These are phyloP conservation scores for Heterodera filipjevi DNA, from an alignment of 2,888 invertebrate species.

Conservation along the genomic window DNA sequence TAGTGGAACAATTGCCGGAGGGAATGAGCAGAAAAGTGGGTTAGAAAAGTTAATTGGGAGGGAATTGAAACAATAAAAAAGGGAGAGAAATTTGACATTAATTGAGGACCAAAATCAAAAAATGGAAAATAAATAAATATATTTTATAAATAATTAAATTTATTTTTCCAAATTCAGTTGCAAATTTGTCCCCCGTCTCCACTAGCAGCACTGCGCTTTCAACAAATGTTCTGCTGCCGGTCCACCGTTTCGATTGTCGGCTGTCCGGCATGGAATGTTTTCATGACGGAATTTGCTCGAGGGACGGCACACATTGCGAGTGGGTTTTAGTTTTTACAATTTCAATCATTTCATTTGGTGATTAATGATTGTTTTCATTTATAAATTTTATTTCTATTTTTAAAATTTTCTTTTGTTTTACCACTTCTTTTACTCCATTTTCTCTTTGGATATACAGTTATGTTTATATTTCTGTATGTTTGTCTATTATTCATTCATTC, in stretches of 20 bases:
- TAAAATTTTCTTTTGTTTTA: too few relatives aligned
- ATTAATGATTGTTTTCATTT: neutral
- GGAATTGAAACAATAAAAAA: neutral
- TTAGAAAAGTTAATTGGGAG: neutral
- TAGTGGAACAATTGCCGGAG: neutral
- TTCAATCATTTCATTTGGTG: neutral
- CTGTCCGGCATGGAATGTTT: conserved; percentile 11
- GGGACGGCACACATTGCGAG: conserved; percentile 25
- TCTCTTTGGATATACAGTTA: too few relatives aligned
- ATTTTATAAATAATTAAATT: neutral
- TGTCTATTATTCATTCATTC: neutral
- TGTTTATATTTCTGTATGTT: neutral
- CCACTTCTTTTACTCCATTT: neutral
- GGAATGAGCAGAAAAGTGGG: neutral
- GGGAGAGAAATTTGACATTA: neutral
- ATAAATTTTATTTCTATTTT: too few relatives aligned
- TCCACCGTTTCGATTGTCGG: conserved; percentile 20
- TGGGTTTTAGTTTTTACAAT: conserved; percentile 10
- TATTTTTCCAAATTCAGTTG: neutral
- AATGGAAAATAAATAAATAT: neutral
- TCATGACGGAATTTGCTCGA: conserved; percentile 26
- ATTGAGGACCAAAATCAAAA: neutral
- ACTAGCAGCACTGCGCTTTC: neutral
- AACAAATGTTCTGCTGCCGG: neutral
- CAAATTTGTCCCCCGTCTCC: neutral